These are phyloP conservation scores for Ophiothrix spiculata DNA, from an alignment of 35 echinoderm and acorn worm genomes.

Conservation along the genomic window DNA sequence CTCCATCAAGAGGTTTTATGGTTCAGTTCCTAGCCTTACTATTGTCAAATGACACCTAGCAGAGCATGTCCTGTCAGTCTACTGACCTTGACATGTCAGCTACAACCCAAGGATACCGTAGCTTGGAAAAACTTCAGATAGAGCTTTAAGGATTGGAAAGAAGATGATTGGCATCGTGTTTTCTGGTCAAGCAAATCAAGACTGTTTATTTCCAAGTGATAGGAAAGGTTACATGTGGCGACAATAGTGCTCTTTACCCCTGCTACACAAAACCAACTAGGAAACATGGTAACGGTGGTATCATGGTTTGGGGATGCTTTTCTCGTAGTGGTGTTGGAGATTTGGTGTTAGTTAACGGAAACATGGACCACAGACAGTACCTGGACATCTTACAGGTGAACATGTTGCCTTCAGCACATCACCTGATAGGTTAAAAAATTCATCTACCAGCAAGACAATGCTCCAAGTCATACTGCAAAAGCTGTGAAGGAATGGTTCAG, in stretches of 20 bases:
- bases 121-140: too few species aligned
- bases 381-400: background rate
- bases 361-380: background rate
- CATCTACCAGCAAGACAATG: background rate
- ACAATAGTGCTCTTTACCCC: background rate
- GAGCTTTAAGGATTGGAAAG: too few species aligned
- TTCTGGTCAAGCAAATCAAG: too few species aligned
- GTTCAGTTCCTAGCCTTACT: too few species aligned
- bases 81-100: too few species aligned
- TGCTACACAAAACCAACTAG: background rate
- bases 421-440: background rate
- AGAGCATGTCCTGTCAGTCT: too few species aligned
- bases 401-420: background rate
- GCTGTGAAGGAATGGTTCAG: background rate
- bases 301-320: constrained; percentile 7
- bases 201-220: background rate
- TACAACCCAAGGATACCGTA: too few species aligned
- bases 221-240: background rate
- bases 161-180: too few species aligned
- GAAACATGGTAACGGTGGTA: background rate
- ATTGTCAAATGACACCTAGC: too few species aligned
- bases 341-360: background rate
- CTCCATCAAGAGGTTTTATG: too few species aligned
- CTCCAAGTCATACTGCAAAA: background rate
- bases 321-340: background rate